A percentile compares a stretch with the other conserved stretches of the same genome.
Evolutionary conservation across 2,888 invertebrate genomes (phyloP).

Genomic region (Protophormia terraenovae): DNA sequence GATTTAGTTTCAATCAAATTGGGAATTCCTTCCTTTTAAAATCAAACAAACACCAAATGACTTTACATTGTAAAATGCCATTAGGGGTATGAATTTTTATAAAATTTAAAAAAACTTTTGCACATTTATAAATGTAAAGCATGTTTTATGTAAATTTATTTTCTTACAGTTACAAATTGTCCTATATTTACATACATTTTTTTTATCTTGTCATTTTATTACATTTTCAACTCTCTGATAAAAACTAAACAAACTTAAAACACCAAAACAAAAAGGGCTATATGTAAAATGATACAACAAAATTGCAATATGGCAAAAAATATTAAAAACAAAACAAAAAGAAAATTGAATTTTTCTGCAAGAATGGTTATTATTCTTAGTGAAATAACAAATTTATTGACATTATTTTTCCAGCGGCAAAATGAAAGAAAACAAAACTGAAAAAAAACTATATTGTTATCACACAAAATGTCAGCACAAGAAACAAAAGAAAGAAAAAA

Average conservation of each 20-base stretch:
- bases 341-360: conserved; percentile 13
- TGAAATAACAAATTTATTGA: conserved; percentile 16
- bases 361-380: neutral
- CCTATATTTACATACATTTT: neutral
- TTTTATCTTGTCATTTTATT: neutral
- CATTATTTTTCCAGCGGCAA: neutral
- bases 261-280: neutral
- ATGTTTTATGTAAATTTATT: conserved; percentile 1
- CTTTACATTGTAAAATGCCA: neutral
- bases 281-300: neutral
- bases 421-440: neutral
- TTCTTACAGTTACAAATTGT: neutral
- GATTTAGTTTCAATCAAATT: no score
- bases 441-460: neutral
- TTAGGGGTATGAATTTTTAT: neutral
- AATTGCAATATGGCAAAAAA: neutral
- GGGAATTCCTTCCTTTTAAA: neutral
- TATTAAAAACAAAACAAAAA: neutral
- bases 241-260: neutral
- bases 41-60: neutral
- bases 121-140: neutral
- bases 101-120: neutral
- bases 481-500: no score
- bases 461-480: neutral
- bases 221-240: neutral